phyloP scores from a whole-genome alignment of 2,888 invertebrate genomes.

The Phoenoteleia sp. region DNA sequence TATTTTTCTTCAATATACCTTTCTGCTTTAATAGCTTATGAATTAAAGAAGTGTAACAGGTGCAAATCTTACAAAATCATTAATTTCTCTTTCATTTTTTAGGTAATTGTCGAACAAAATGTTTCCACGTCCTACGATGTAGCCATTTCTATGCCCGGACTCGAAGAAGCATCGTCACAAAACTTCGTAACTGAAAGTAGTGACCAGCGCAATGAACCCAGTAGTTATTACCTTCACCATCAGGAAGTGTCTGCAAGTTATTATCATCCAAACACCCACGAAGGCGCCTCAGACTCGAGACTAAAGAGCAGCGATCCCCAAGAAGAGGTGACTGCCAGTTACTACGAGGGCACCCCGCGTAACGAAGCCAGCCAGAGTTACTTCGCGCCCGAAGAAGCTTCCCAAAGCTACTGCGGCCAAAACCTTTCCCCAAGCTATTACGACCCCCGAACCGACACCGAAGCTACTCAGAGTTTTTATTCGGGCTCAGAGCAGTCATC shows the following conservation, averaged over 20 bases:
- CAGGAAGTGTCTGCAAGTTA: conserved; percentile 81
- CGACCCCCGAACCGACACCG: conserved; percentile 82
- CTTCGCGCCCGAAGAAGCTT: conserved; percentile 81
- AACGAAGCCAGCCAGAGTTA: conserved; percentile 84
- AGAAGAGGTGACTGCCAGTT: conserved; percentile 83
- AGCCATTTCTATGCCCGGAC: conserved; percentile 83
- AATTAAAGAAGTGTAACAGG: no score
- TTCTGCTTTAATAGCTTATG: no score
- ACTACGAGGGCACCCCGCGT: conserved; percentile 80
- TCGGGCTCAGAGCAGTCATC: conserved; percentile 80
- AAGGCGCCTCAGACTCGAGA: conserved; percentile 79
- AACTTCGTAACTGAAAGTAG: conserved; percentile 84
- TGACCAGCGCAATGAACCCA: conserved; percentile 81
- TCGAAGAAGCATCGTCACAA: conserved; percentile 83
- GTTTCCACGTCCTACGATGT: conserved; percentile 84
- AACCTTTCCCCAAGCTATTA: conserved; percentile 83
- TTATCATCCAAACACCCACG: conserved; percentile 75
- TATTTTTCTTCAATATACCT: no score
- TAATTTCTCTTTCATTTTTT: no score
- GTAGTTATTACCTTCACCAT: conserved; percentile 82
- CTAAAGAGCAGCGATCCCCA: conserved; percentile 79
- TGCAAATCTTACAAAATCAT: no score
- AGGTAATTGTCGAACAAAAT: conserved; percentile 81
- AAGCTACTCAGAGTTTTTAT: conserved; percentile 84
- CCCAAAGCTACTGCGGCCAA: conserved; percentile 81